These are phyloP conservation scores for Gymnoscopelus microlampas DNA, from an alignment of 2,797 vertebrate species.

Conservation along the genomic window DNA sequence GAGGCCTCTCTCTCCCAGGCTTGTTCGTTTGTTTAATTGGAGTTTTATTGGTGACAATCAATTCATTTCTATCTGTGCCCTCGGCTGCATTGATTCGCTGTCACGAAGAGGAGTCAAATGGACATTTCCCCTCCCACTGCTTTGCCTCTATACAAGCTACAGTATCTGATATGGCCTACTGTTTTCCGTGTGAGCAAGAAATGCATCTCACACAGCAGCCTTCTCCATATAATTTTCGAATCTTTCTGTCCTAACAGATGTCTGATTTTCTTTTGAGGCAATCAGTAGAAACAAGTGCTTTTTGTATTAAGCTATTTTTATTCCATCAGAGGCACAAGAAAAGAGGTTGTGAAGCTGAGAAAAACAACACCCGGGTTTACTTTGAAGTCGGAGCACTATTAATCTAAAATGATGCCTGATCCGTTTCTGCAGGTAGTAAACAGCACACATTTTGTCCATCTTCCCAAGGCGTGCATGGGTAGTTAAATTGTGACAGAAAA, in stretches of 20 bases:
- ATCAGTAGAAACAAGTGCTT: background rate
- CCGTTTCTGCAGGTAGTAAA: conserved; percentile 20
- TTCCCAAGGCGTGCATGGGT: conserved; percentile 6
- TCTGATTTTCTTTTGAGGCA: conserved; percentile 24
- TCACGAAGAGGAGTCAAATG: conserved; percentile 75
- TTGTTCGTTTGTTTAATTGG: conserved; percentile 83
- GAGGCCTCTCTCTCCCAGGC: conserved; percentile 48
- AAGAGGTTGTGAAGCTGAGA: conserved; percentile 19
- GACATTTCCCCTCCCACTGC: conserved; percentile 61
- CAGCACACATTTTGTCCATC: conserved; percentile 6
- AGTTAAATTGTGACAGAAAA: background rate
- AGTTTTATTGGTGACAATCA: conserved; percentile 86
- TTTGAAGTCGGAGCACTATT: conserved; percentile 36
- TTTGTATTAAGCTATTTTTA: conserved; percentile 20
- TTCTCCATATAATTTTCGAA: conserved; percentile 2
- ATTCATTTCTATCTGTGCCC: conserved; percentile 79
- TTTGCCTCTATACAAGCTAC: conserved; percentile 29
- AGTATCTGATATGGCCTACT: conserved; percentile 27
- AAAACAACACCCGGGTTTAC: conserved; percentile 14
- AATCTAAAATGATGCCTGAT: conserved; percentile 25
- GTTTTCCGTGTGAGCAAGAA: background rate
- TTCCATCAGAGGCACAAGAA: conserved; percentile 21
- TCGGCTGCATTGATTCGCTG: conserved; percentile 80
- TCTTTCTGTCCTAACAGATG: conserved; percentile 13
- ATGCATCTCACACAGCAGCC: too few relatives aligned